Evolutionary conservation across 2,888 invertebrate genomes (phyloP).

Genomic region (Cremastobaeus sp.): DNA sequence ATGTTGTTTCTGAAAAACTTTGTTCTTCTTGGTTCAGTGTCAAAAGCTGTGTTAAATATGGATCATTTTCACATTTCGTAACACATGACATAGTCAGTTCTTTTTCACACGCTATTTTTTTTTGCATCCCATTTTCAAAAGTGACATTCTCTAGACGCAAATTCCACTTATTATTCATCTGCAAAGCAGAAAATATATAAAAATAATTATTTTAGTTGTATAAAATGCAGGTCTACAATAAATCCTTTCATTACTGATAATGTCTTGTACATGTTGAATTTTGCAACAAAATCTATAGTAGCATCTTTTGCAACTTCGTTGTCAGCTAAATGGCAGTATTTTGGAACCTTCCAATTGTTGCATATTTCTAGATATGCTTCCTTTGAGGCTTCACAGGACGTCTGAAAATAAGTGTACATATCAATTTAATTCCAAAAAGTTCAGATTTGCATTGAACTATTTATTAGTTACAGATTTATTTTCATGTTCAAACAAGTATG

Average conservation of each 20-base stretch:
- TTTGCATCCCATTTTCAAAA: constrained; percentile 73
- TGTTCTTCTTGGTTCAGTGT: constrained; percentile 45
- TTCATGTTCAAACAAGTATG: too few relatives aligned
- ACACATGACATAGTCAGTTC: constrained; percentile 78
- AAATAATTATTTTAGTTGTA: not conserved
- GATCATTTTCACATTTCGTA: constrained; percentile 74
- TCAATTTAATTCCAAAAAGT: too few relatives aligned
- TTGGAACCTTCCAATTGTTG: constrained; percentile 61
- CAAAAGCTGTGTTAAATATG: constrained; percentile 68
- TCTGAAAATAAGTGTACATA: constrained; percentile 76
- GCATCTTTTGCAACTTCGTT: constrained; percentile 41
- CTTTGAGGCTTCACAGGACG: constrained; percentile 78
- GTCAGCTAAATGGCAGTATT: constrained; percentile 63
- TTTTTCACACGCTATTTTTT: constrained; percentile 73
- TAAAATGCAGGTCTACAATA: too few relatives aligned
- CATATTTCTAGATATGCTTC: constrained; percentile 65
- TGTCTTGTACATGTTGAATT: constrained; percentile 66
- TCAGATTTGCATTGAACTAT: too few relatives aligned
- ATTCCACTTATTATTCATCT: constrained; percentile 23
- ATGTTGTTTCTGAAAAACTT: constrained; percentile 67
- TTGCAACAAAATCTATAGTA: constrained; percentile 65
- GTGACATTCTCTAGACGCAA: constrained; percentile 75
- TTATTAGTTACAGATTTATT: too few relatives aligned
- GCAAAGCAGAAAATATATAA: not conserved
- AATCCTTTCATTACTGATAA: constrained; percentile 57